Evolutionary conservation across 2,888 invertebrate species (phyloP), one percentile per base, ranked within the genome.

Genomic region (Xylota sylvarum): DNA sequence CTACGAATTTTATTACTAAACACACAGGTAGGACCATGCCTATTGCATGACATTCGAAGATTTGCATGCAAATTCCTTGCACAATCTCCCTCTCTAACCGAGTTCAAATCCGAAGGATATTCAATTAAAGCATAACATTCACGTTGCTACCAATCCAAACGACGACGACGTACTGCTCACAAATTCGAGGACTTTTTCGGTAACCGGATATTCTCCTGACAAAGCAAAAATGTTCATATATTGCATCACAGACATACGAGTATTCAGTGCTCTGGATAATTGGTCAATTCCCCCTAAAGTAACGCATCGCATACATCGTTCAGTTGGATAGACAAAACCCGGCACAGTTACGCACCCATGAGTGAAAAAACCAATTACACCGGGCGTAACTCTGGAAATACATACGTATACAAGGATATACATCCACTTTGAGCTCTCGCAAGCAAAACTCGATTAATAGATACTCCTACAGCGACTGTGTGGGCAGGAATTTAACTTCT

Each of bases 281-380:
- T 76, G 74, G 46, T 55, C 19, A 46, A 56, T 46, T 65, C 56
- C 35, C n/a, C 37, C 35, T 10, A 12, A 52, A 27, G 14, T 2
- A 56, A 19, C 9, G 12, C 43, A 46, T 6, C 14, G 30, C 9
- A 12, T 40, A 19, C 64, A 67, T 37, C n/a, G 40, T 50, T 17
- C 14, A n/a, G 7, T 30, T 17, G 50, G 23, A 46, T 23, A 27
- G 58, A 58, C 58, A 67, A 46, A 50, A 50, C 17, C 30, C 23
- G 23, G 5, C 48, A 17, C 19, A 7, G 30, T 14, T 32, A 50
- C 27, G 52, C 60, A 78, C 70, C 43, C 43, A 70, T n/a, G 70
- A 46, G 70, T 30, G 35, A 72, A 78, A 72, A 79, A 72, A 48
- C 56, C 65, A 72, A 72, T 65, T 72, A 72, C 72, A 79, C 6